A percentile compares a stretch with the other conserved stretches of the same genome.
Conservation (phyloP, 2,888 invertebrate species). For the Drosophila tripunctata region DNA sequence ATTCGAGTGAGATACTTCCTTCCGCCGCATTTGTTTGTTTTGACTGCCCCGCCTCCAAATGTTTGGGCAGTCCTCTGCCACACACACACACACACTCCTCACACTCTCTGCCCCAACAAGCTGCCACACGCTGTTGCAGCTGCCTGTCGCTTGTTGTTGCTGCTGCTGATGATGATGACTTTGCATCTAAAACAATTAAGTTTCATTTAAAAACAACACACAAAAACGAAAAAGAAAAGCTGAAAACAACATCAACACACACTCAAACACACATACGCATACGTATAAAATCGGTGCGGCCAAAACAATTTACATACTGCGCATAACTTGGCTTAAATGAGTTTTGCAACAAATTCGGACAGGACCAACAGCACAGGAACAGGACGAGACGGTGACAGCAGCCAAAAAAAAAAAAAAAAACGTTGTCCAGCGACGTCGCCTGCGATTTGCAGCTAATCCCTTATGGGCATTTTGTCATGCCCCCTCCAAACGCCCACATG, state of each 20-base stretch:
- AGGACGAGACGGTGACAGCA: conserved; percentile 41
- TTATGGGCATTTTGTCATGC: conserved; percentile 82
- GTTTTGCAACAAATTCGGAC: conserved; percentile 77
- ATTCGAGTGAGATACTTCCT: conserved; percentile 79
- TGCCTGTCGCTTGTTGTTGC: conserved; percentile 2
- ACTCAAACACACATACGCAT: background rate
- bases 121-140: conserved; percentile 1
- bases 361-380: conserved; percentile 44
- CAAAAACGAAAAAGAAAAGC: conserved; percentile 14
- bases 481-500: conserved; percentile 4
- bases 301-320: conserved; percentile 83
- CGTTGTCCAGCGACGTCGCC: conserved; percentile 54
- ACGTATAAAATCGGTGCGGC: conserved; percentile 24
- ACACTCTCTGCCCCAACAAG: background rate
- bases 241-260: background rate
- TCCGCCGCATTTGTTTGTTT: conserved; percentile 71
- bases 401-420: conserved; percentile 30
- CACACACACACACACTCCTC: background rate
- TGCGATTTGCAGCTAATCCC: conserved; percentile 83
- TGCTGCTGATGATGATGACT: conserved; percentile 65
- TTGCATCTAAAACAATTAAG: conserved; percentile 81
- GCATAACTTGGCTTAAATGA: conserved; percentile 80
- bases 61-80: background rate
- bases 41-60: conserved; percentile 10
- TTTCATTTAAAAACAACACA: conserved; percentile 66